Base-by-base conservation (phyloP, 1,140 invertebrate genomes). In the Drosophila parabipectinata region DNA sequence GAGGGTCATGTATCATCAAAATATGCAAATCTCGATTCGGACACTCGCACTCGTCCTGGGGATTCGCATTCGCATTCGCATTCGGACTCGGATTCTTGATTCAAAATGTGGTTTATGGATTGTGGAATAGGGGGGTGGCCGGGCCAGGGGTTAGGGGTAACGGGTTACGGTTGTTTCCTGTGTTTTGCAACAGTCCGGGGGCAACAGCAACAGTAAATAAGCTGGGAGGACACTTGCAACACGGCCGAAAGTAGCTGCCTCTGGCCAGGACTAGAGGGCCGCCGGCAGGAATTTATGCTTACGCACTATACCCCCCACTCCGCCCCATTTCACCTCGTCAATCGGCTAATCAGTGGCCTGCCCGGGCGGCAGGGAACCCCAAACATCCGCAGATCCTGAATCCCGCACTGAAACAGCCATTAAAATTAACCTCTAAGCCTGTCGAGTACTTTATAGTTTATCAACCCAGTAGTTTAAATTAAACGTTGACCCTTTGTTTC, bases 1-100 rank as follows among this genome's bases (percentile, higher is more conserved):
- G 61, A 58, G 48, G 30, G 72, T 48, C 68, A 87, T 87, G 82
- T 87, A 87, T 87, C 82, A 87, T 87, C 83, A 87, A 88, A 87
- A 87, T 87, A 87, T 87, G 82, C 78, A 87, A 87, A 87, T 87
- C 77, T 68, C 60, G 53, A 18, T 45, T 30, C 45, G 41, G 30
- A 67, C 55, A 71, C 55, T 58, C 52, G 44, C 47, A 34, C 53
- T 15, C 10, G 18, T n/a, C 34, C 39, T 28, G 21, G 39, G 68
- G 47, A 59, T 30, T 61, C 57, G 57, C 48, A 53, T 15, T 67
- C 60, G 48, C 21, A 67, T 47, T 67, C 44, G 14, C 12, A 45
- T 41, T 34, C 18, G 37, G 18, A 54, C 34, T 60, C 63, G 63
- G 34, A 44, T 44, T 44, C 47, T 14, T 26, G 34, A 30, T 67